Percentiles rank a stretch among this genome's conserved stretches.
These are phyloP conservation scores for Rachycentron canadum DNA, from an alignment of 2,797 vertebrate genomes.

Conservation along the genomic window DNA sequence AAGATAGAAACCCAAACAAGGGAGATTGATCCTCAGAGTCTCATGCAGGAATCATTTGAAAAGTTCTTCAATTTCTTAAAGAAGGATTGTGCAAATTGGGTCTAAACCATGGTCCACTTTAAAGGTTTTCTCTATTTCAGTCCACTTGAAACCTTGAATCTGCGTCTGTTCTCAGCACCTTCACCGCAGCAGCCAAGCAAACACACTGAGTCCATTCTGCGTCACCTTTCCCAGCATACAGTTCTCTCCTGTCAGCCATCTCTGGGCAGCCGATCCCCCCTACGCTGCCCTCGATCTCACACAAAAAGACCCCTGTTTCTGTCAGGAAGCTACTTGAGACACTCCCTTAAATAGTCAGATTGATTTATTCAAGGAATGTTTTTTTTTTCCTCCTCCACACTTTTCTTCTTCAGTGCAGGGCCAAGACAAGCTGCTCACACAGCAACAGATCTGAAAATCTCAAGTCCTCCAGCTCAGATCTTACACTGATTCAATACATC, in stretches of 20 bases:
- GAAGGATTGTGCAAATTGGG: background rate
- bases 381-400: constrained; percentile 16
- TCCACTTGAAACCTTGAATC: constrained; percentile 9
- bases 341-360: constrained; percentile 67
- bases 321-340: constrained; percentile 67
- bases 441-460: constrained; percentile 54
- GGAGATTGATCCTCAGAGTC: background rate
- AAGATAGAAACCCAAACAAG: background rate
- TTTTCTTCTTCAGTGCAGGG: constrained; percentile 23
- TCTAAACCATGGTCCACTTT: background rate
- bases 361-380: constrained; percentile 58
- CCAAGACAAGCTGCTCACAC: constrained; percentile 69
- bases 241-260: constrained; percentile 55
- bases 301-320: constrained; percentile 85
- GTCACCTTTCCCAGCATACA: constrained; percentile 40
- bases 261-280: constrained; percentile 14
- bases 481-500: constrained; percentile 30
- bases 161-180: constrained; percentile 24
- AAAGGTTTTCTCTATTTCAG: background rate
- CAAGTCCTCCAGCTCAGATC: constrained; percentile 37
- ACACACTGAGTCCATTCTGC: constrained; percentile 72
- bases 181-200: constrained; percentile 21
- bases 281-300: background rate
- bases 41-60: background rate
- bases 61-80: background rate